Evolutionary conservation across 2,797 vertebrate genomes (phyloP), one percentile per base, ranked within the genome.

Genomic region (Aphelocoma californica): DNA sequence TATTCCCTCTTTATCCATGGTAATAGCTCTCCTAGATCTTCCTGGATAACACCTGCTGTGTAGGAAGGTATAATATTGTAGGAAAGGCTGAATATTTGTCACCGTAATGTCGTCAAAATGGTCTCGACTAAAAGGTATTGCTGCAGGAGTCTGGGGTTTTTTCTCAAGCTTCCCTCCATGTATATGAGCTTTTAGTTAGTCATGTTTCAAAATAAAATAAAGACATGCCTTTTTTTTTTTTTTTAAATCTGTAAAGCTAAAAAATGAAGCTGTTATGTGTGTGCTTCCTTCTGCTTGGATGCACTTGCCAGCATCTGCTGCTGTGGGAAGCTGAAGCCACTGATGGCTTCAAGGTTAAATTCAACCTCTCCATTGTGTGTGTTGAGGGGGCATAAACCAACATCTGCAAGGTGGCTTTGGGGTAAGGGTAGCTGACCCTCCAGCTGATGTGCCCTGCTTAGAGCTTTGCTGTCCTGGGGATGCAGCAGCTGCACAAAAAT

Each of bases 41-140:
- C 91, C 34, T 81, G 36, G 38, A 18, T 92, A 93, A 69, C n/a
- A 73, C 79, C 91, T 89, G 81, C 92, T 92, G 81, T 92, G 90
- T 69, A 69, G 70, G 81, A 95, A 95, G 80, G 47, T 69, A 92
- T 88, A 93, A 93, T 95, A 90, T 94, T 25, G 54, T 70, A 88
- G 80, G 70, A 84, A 88, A 83, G 54, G 62, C 66, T 95, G 88
- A 90, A 28, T 70, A 95, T 84, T 92, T 87, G 86, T 97, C 90
- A 93, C 42, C 0, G 2, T 89, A 89, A 93, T 78, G 81, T 74
- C 75, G 48, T 81, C 51, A 51, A 89, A 94, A 92, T 14, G 6
- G 60, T 74, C 86, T 85, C 0, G 0, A 54, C 84, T 96, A 92
- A 93, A 92, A 93, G 84, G 61, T 91, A 58, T 57, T 95, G 26